Evolutionary conservation across 2,888 invertebrate species (phyloP).

Genomic region (Schrankia costaestrigalis): DNA sequence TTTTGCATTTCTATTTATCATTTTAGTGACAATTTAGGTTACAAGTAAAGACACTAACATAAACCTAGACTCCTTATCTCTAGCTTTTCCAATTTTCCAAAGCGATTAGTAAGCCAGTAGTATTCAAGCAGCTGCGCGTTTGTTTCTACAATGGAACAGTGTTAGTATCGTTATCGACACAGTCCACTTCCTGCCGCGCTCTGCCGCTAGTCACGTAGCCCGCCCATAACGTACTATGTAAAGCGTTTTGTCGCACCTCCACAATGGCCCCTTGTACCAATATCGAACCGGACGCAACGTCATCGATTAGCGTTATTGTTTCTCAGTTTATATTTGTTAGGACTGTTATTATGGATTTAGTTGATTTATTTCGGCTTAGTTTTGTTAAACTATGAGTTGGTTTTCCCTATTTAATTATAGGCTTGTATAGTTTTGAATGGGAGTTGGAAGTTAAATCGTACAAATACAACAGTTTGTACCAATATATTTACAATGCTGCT

Average conservation of each 20-base stretch:
- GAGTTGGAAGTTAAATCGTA: too few species aligned
- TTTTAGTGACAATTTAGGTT: too few species aligned
- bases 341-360: conserved; percentile 10
- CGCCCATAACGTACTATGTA: conserved; percentile 45
- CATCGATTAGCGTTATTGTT: conserved; percentile 42
- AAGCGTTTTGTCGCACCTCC: conserved; percentile 23
- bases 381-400: not conserved
- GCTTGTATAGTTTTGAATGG: too few species aligned
- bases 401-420: not conserved
- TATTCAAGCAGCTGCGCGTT: conserved; percentile 11
- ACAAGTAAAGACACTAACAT: too few species aligned
- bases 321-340: conserved; percentile 19
- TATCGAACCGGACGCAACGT: conserved; percentile 47
- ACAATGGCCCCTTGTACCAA: conserved; percentile 16
- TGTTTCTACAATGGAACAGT: conserved; percentile 30
- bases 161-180: conserved; percentile 49
- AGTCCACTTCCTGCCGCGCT: conserved; percentile 44
- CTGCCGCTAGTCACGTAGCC: conserved; percentile 47
- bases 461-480: too few species aligned
- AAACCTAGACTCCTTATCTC: too few species aligned
- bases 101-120: not conserved
- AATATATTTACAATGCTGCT: too few species aligned
- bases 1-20: too few species aligned
- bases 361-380: conserved; percentile 13
- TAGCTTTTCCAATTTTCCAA: too few species aligned